These are phyloP conservation scores for Falco punctatus DNA, from an alignment of 2,113 vertebrate genomes.

Conservation along the genomic window DNA sequence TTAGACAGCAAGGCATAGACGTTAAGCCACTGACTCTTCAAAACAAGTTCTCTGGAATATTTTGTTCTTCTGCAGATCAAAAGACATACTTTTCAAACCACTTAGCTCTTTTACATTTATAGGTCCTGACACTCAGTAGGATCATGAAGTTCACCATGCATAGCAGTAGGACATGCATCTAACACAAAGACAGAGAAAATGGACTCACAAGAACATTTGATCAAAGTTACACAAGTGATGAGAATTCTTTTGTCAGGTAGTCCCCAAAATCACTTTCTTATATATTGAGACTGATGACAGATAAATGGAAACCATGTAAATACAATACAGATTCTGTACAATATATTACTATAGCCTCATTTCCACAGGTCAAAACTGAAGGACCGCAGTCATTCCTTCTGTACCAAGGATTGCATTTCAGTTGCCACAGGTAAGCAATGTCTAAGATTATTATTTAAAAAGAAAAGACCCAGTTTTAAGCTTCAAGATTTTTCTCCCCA, in stretches of 20 bases:
- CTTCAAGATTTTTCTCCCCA: background rate
- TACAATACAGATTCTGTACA: background rate
- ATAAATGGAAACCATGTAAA: background rate
- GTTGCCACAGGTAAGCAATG: background rate
- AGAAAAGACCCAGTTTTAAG: background rate
- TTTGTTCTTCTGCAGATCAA: constrained; percentile 10
- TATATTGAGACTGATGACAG: background rate
- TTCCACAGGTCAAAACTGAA: background rate
- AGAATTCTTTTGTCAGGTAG: background rate
- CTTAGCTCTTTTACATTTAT: background rate
- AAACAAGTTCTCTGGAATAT: background rate
- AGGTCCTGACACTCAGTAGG: background rate
- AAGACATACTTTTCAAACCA: background rate
- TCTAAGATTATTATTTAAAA: background rate
- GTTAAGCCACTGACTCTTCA: background rate
- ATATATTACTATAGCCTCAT: background rate
- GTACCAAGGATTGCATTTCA: background rate
- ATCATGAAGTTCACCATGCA: background rate
- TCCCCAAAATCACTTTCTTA: background rate
- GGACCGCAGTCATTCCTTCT: background rate
- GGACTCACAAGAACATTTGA: background rate
- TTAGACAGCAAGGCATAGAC: background rate
- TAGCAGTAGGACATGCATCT: background rate
- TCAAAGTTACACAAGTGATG: background rate
- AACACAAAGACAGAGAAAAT: background rate